These are phyloP conservation scores for Hydrotaea cyrtoneurina DNA, from an alignment of 2,888 invertebrate species.

Conservation along the genomic window DNA sequence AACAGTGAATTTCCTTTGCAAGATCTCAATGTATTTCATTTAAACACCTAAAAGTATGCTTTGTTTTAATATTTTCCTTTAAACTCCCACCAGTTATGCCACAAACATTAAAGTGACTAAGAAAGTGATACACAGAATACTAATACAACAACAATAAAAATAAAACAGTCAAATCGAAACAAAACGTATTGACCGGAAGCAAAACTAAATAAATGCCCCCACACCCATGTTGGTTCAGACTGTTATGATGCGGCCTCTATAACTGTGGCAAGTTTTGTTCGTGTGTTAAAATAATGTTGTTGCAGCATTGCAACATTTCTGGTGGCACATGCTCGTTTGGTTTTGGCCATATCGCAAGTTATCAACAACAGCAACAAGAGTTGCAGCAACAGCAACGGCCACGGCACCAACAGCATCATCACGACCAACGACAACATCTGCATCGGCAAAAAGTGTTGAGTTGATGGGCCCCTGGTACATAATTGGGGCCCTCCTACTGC, in stretches of 20 bases:
- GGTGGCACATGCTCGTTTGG: constrained; percentile 60
- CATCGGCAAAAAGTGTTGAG: constrained; percentile 74
- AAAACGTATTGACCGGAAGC: background rate
- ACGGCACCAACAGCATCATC: constrained; percentile 16
- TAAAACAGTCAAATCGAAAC: background rate
- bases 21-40: background rate
- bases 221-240: background rate
- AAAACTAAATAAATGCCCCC: constrained; percentile 9
- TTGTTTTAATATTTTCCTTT: background rate
- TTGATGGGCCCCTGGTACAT: constrained; percentile 81
- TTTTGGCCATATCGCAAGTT: constrained; percentile 50
- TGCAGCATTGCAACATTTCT: constrained; percentile 66
- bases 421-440: constrained; percentile 28
- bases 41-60: constrained; percentile 7
- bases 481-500: constrained; percentile 81
- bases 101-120: too few relatives aligned
- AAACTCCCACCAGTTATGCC: constrained; percentile 23
- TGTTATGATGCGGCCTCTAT: constrained; percentile 28
- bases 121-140: background rate
- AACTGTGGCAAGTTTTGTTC: constrained; percentile 44
- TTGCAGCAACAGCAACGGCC: background rate
- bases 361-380: constrained; percentile 42
- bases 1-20: too few relatives aligned
- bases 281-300: constrained; percentile 63
- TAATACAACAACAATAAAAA: background rate